phyloP scores from a whole-genome alignment of 2,113 vertebrate species.

The Tinamus guttatus region DNA sequence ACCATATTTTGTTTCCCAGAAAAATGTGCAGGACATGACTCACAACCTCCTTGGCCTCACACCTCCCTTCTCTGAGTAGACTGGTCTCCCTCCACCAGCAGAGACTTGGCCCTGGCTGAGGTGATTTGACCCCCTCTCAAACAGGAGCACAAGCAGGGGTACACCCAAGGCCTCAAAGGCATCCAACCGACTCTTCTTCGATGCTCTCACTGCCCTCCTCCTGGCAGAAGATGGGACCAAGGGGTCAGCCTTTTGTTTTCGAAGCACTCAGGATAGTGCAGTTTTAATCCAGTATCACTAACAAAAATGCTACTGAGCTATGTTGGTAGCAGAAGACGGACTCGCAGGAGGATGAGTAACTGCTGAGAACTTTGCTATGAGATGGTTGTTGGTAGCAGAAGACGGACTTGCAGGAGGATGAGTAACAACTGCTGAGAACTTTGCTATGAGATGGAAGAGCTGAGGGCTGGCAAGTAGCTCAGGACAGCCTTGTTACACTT shows the following conservation, averaged over 20 bases:
- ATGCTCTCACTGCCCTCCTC: background rate
- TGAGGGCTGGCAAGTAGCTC: background rate
- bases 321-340: background rate
- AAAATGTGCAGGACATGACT: background rate
- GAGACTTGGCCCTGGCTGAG: background rate
- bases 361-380: background rate
- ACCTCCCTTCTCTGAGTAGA: background rate
- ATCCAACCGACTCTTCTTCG: background rate
- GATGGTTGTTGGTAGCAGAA: background rate
- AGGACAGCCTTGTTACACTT: background rate
- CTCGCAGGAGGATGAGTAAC: background rate
- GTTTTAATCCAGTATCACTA: background rate
- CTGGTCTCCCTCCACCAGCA: background rate
- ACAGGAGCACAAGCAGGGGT: rapidly evolving
- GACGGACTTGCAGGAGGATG: background rate
- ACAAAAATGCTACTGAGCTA: background rate
- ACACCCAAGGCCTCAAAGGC: background rate
- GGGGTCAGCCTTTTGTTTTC: background rate
- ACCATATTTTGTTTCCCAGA: background rate
- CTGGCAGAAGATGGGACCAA: background rate
- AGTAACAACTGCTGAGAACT: constrained; percentile 10
- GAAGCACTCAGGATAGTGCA: background rate
- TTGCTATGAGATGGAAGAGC: background rate
- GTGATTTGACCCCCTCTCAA: background rate
- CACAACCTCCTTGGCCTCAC: background rate